These are phyloP conservation scores for Scaeva pyrastri DNA, from an alignment of 2,888 invertebrate genomes.

Conservation along the genomic window DNA sequence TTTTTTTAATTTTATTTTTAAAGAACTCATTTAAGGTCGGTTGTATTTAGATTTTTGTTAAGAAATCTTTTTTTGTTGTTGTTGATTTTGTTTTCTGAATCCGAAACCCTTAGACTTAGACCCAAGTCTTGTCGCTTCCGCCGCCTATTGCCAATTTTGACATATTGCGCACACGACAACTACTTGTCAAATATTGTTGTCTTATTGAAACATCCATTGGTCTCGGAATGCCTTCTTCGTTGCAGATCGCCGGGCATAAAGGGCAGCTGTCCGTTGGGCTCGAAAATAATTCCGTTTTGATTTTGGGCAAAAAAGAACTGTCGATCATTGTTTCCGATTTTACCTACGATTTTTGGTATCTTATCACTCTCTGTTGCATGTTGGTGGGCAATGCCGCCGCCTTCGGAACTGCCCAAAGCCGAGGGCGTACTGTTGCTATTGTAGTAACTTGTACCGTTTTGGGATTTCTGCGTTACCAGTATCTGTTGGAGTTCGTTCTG, in stretches of 20 bases:
- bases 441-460: constrained; percentile 76
- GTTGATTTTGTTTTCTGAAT: neutral
- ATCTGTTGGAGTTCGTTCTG: constrained; percentile 78
- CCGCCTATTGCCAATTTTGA: neutral
- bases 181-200: constrained; percentile 67
- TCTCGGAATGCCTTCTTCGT: constrained; percentile 81
- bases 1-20: neutral
- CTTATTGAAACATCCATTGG: constrained; percentile 77
- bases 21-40: constrained; percentile 41
- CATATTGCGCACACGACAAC: neutral
- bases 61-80: neutral
- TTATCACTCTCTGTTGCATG: constrained; percentile 82
- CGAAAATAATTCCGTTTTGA: constrained; percentile 78
- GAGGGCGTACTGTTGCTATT: constrained; percentile 81
- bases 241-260: constrained; percentile 78
- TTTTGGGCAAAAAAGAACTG: constrained; percentile 65
- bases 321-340: constrained; percentile 82
- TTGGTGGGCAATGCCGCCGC: constrained; percentile 77
- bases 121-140: neutral
- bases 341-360: constrained; percentile 84
- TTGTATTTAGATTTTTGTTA: constrained; percentile 2
- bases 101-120: neutral
- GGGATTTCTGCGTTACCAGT: constrained; percentile 56
- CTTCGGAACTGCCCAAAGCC: constrained; percentile 78
- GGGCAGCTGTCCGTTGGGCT: constrained; percentile 77